Base-by-base conservation (phyloP, 1,140 invertebrate genomes). In the Trichonephila clavipes region DNA sequence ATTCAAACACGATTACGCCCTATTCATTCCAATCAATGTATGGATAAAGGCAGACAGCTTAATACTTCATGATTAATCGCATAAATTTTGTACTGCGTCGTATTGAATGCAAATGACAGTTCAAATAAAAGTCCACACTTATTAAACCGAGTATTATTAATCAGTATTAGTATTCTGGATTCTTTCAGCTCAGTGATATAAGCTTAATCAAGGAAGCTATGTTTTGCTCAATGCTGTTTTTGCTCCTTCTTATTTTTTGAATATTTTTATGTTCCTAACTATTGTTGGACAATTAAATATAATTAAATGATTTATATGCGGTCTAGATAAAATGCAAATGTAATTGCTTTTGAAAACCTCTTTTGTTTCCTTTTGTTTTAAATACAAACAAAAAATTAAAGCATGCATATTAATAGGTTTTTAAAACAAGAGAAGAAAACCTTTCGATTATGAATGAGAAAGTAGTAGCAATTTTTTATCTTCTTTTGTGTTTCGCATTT, bases 61-160 rank as follows among this genome's bases (percentile, higher is more conserved):
- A 59, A 83, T 58, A 83, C 21, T 83, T 58, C 51, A 83, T 83
- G 82, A 83, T 59, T 83, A 83, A 83, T 83, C 82, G n/a, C 51
- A 21, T 83, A 18, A 58, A 59, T 21, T 77, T 59, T 83, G 82
- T 58, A n/a, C 44, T 58, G 21, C 51, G 40, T 59, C 51, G 44
- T 51, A 51, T 24, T 51, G 82, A 83, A 83, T 83, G 51, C 44
- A 58, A 83, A 83, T 83, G 82, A 51, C 44, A 8, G 82, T 51
- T 51, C 21, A 58, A 44, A 58, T 59, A 24, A 28, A 51, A 77
- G 51, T n/a, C 28, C 18, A 21, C 18, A n/a, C 19, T 83, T 83
- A 83, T 83, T 83, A 83, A 8, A 58, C n/a, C 18, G 51, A 24
- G 8, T 44, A 83, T 21, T 28, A 83, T 83, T 83, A 83, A 83